Evolutionary conservation across 2,797 vertebrate species (phyloP).

Genomic region (Cygnus olor): DNA sequence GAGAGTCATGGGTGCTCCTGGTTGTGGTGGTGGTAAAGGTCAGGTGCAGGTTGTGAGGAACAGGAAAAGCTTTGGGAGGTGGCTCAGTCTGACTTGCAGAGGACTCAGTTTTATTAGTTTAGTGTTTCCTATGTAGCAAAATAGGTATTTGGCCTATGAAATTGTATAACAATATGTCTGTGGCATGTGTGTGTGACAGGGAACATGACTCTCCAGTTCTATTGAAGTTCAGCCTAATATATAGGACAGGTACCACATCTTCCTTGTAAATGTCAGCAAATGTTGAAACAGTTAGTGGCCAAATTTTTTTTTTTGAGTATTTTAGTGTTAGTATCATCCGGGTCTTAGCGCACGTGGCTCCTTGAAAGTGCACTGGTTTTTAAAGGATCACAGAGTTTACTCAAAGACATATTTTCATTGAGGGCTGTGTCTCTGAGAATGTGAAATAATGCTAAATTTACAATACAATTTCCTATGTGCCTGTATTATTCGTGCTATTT

Average conservation of each 20-base stretch:
- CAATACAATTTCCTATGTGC: background rate
- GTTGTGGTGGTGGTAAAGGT: background rate
- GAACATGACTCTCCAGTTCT: background rate
- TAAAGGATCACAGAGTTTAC: background rate
- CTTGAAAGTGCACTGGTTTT: background rate
- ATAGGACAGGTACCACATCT: background rate
- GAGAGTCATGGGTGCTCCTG: background rate
- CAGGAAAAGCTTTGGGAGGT: background rate
- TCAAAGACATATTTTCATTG: background rate
- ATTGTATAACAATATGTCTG: background rate
- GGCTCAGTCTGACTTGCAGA: background rate
- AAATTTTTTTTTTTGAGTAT: background rate
- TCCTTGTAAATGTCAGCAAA: background rate
- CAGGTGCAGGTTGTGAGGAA: background rate
- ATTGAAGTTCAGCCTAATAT: background rate
- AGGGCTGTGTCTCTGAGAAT: background rate
- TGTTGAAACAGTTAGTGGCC: background rate
- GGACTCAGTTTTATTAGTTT: background rate
- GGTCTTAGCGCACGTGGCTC: background rate
- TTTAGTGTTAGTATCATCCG: background rate
- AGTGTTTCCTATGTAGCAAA: background rate
- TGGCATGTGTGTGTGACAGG: background rate
- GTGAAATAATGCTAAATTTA: background rate
- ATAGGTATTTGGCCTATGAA: too few relatives aligned
- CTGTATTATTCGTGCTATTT: background rate